A percentile compares a stretch with the other conserved stretches of the same genome.
Conservation (phyloP, 2,888 invertebrate species). For the Cantharis nigra region DNA sequence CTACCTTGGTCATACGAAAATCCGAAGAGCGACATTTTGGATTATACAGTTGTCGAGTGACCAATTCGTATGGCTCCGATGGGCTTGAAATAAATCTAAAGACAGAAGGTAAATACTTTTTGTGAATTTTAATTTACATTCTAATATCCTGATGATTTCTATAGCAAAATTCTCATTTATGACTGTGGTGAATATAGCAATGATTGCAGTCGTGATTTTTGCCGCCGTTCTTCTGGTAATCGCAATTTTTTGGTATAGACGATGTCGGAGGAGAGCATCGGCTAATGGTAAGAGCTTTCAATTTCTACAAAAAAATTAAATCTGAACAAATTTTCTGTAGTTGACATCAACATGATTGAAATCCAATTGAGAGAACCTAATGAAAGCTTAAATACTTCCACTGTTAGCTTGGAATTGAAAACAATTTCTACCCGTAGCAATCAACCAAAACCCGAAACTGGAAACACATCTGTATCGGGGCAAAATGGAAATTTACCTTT, state of each 20-base stretch:
- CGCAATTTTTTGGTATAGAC: conserved; percentile 78
- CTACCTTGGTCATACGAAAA: conserved; percentile 83
- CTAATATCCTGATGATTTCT: conserved; percentile 43
- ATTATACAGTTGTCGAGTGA: conserved; percentile 90
- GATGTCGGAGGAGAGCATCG: conserved; percentile 61
- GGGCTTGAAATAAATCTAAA: conserved; percentile 80
- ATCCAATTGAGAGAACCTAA: conserved; percentile 78
- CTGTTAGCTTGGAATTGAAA: too few relatives aligned
- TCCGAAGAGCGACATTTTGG: conserved; percentile 88
- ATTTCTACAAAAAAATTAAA: not conserved
- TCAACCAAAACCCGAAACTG: too few relatives aligned
- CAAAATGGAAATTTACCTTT: too few relatives aligned
- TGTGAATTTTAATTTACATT: not conserved
- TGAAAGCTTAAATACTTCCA: conserved; percentile 86
- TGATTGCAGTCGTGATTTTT: conserved; percentile 82
- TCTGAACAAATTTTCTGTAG: conserved; percentile 25
- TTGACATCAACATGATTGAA: conserved; percentile 60
- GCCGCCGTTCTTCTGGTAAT: conserved; percentile 82
- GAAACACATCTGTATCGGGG: too few relatives aligned
- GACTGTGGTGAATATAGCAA: conserved; percentile 81
- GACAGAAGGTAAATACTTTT: conserved; percentile 78
- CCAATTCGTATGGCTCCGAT: conserved; percentile 87
- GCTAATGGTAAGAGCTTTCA: conserved; percentile 52
- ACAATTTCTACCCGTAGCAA: too few relatives aligned
- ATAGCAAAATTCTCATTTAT: conserved; percentile 74